phyloP scores from a whole-genome alignment of 1,140 invertebrate species.

The Reticulitermes speratus region DNA sequence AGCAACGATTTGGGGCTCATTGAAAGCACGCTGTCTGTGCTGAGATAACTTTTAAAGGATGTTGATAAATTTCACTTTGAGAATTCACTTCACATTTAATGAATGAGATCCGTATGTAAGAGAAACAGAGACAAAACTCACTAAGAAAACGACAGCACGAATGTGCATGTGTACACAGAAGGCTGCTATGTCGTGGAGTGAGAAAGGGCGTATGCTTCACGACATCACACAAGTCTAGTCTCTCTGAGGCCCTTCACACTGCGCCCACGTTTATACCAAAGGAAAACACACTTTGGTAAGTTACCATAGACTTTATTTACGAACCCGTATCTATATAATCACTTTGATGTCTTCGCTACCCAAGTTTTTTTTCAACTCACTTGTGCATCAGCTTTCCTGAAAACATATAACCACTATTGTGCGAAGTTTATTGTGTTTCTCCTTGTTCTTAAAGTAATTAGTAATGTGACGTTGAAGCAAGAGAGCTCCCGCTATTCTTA shows the following conservation, averaged over 20 bases:
- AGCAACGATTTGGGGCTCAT: constrained; percentile 1
- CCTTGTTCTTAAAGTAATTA: neutral
- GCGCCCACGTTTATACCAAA: constrained; percentile 17
- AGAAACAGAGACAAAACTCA: neutral
- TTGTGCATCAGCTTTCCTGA: neutral
- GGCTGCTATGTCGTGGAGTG: neutral
- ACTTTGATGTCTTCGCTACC: constrained; percentile 15
- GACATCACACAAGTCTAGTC: constrained; percentile 8
- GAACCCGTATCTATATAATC: constrained; percentile 16
- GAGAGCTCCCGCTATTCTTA: too few relatives aligned
- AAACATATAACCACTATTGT: neutral
- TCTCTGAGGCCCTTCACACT: constrained; percentile 11
- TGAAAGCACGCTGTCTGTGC: neutral
- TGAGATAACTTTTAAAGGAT: constrained; percentile 17
- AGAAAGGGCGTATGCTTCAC: neutral
- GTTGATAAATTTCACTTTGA: constrained; percentile 17
- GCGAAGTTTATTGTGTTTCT: neutral
- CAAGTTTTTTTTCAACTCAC: constrained; percentile 1
- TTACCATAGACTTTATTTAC: constrained; percentile 17
- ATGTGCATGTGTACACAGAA: neutral
- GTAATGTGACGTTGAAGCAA: too few relatives aligned
- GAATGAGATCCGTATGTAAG: neutral
- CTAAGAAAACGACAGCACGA: constrained; percentile 10
- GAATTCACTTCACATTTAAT: constrained; percentile 17
- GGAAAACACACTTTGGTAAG: constrained; percentile 15